These are phyloP conservation scores for Sebastolobus altivelis DNA, from an alignment of 2,797 vertebrate species.

Conservation along the genomic window DNA sequence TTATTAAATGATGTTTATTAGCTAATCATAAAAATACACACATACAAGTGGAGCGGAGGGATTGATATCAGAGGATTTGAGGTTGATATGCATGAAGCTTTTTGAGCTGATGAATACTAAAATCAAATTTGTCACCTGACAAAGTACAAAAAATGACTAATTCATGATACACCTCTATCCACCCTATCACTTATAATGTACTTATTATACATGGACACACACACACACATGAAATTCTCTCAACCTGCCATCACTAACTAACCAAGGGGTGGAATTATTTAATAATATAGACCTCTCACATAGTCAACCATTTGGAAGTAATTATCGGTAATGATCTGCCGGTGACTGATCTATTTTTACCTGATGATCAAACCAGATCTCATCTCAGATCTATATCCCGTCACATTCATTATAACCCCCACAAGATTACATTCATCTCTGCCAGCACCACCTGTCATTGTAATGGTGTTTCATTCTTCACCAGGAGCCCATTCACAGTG, in stretches of 20 bases:
- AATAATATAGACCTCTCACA: slow-evolving; percentile 66
- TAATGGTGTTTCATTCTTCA: slow-evolving; percentile 69
- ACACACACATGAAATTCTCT: slow-evolving; percentile 17
- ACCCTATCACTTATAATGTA: slow-evolving; percentile 40
- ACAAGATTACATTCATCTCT: slow-evolving; percentile 79
- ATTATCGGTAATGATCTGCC: slow-evolving; percentile 85
- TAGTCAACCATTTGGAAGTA: slow-evolving; percentile 76
- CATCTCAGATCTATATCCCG: slow-evolving; percentile 82
- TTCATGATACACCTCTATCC: slow-evolving; percentile 47
- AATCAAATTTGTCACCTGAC: slow-evolving; percentile 59
- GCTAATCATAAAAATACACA: slow-evolving; percentile 39
- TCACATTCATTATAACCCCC: slow-evolving; percentile 82
- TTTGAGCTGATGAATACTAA: slow-evolving; percentile 41
- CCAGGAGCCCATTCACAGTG: slow-evolving; percentile 41
- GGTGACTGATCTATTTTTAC: slow-evolving; percentile 87
- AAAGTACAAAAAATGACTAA: slow-evolving; percentile 53
- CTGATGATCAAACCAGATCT: slow-evolving; percentile 83
- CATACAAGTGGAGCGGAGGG: slow-evolving; percentile 10
- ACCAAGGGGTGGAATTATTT: slow-evolving; percentile 62
- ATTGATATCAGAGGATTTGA: slow-evolving; percentile 27
- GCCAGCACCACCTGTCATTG: slow-evolving; percentile 66
- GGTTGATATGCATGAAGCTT: slow-evolving; percentile 27
- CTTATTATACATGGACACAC: slow-evolving; percentile 49
- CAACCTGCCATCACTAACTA: slow-evolving; percentile 48
- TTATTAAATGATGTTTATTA: slow-evolving; percentile 20